Evolutionary conservation across 2,113 vertebrate species (phyloP).

Genomic region (Acinonyx jubatus): DNA sequence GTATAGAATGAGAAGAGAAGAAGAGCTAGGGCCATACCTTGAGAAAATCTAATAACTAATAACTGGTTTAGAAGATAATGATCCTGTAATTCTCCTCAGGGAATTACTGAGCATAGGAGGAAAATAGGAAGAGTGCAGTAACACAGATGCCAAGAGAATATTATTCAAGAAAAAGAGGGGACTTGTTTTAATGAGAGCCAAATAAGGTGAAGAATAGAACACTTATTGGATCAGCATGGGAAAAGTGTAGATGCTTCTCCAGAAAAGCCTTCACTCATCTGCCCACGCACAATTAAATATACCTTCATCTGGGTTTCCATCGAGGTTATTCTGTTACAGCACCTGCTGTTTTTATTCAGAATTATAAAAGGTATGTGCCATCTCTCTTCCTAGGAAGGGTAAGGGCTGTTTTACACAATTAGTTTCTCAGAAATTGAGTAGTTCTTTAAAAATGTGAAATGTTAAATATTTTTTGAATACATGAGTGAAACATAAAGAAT

Average conservation of each 20-base stretch:
- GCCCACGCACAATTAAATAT: background rate
- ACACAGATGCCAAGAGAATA: background rate
- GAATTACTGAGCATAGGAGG: background rate
- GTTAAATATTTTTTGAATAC: background rate
- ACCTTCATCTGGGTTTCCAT: background rate
- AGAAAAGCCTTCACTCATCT: background rate
- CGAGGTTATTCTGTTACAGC: background rate
- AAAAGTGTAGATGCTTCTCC: background rate
- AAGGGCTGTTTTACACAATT: background rate
- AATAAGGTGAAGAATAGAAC: background rate
- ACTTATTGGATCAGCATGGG: background rate
- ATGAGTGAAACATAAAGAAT: background rate
- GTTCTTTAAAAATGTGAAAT: background rate
- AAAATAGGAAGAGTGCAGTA: background rate
- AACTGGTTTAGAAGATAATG: background rate
- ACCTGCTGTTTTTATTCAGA: background rate
- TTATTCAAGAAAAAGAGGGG: background rate
- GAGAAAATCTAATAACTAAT: background rate
- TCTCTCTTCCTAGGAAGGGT: background rate
- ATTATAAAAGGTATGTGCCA: background rate
- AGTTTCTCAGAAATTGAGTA: background rate
- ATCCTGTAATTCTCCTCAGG: background rate
- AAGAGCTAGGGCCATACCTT: background rate
- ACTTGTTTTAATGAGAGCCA: background rate
- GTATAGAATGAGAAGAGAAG: background rate